These are phyloP conservation scores for Larimichthys crocea DNA, from an alignment of 2,113 vertebrate genomes.

Conservation along the genomic window DNA sequence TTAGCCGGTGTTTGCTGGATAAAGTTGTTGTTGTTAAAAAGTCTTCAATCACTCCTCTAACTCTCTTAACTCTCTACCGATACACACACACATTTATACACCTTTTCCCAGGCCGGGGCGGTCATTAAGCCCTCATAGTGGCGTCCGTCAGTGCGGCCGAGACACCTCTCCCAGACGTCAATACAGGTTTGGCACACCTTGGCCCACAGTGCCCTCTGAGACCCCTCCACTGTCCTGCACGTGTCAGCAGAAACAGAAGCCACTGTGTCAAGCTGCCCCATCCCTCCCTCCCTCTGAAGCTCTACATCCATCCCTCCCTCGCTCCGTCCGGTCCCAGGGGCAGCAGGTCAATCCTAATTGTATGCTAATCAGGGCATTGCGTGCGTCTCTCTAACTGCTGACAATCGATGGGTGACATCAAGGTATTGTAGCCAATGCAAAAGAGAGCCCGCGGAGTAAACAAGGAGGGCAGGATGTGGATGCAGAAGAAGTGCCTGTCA, in stretches of 20 bases:
- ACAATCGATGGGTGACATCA: constrained; percentile 78
- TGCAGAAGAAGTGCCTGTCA: constrained; percentile 48
- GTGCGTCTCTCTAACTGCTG: constrained; percentile 55
- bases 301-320: constrained; percentile 65
- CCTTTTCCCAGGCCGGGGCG: constrained; percentile 32
- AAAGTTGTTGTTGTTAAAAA: constrained; percentile 8
- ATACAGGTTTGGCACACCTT: constrained; percentile 82
- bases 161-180: constrained; percentile 77
- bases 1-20: neutral
- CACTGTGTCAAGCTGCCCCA: constrained; percentile 67
- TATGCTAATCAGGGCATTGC: constrained; percentile 80
- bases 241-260: constrained; percentile 83
- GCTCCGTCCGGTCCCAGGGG: constrained; percentile 74
- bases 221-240: constrained; percentile 70
- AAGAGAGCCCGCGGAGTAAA: constrained; percentile 70
- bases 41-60: constrained; percentile 14
- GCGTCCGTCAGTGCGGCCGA: constrained; percentile 67
- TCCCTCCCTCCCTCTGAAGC: constrained; percentile 55
- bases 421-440: constrained; percentile 70
- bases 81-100: constrained; percentile 36
- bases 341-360: constrained; percentile 81
- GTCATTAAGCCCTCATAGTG: constrained; percentile 74
- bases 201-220: constrained; percentile 68
- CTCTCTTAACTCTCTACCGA: neutral
- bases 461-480: constrained; percentile 61